Evolutionary conservation across 2,113 vertebrate species (phyloP).

Genomic region (Sardina pilchardus): DNA sequence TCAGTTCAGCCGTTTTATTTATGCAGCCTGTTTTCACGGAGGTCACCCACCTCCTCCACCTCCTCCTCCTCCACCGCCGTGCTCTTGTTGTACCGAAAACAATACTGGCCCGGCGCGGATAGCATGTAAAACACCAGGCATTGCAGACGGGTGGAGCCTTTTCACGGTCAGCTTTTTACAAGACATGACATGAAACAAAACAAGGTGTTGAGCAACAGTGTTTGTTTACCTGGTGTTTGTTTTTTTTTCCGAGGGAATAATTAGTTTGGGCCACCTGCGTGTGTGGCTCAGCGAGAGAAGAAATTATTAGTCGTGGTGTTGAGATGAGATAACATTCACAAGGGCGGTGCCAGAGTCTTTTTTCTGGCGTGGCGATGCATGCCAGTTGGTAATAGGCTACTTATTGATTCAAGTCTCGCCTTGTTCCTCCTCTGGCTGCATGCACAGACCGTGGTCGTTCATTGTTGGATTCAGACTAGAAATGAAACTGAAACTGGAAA

Average conservation of each 20-base stretch:
- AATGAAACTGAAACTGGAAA: background rate
- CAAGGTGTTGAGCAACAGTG: background rate
- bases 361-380: background rate
- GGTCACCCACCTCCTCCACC: slow-evolving; percentile 17
- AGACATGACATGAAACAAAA: background rate
- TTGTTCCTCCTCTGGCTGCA: background rate
- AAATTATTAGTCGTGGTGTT: background rate
- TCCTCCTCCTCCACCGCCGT: too few species aligned
- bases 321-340: background rate
- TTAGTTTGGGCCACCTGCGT: background rate
- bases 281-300: background rate
- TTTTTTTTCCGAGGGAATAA: background rate
- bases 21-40: background rate
- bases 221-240: background rate
- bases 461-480: background rate
- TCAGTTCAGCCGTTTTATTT: background rate
- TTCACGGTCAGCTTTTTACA: background rate
- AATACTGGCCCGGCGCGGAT: background rate
- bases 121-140: background rate
- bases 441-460: too few species aligned
- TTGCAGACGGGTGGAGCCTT: too few species aligned
- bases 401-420: background rate
- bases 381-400: background rate
- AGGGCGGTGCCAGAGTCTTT: background rate
- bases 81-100: background rate